Percentiles rank a stretch among this genome's conserved stretches.
Conservation (phyloP, 1,140 invertebrate species). For the Pentalonia nigronervosa region DNA sequence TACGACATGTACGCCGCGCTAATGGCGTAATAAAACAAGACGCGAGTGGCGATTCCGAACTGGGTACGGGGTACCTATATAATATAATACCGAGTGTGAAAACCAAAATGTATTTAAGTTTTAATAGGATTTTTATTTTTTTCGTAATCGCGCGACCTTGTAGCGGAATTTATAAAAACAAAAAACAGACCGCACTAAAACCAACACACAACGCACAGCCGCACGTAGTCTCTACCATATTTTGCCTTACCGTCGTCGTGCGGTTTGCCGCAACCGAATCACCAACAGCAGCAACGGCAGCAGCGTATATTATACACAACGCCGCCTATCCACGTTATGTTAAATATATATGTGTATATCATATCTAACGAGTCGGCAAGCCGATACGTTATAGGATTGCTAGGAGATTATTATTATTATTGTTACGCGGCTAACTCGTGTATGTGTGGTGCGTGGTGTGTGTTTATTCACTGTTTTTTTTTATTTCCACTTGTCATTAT, state of each 20-base stretch:
- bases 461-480: constrained; percentile 28
- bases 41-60: not conserved
- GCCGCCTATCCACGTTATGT: not conserved
- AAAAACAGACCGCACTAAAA: constrained; percentile 43
- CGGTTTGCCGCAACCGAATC: constrained; percentile 10
- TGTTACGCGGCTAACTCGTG: not conserved
- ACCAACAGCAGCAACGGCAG: not conserved
- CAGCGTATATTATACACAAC: not conserved
- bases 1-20: not conserved
- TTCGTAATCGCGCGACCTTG: not conserved
- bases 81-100: constrained; percentile 3
- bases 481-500: not conserved
- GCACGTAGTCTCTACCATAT: not conserved
- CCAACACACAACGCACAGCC: constrained; percentile 12
- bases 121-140: constrained; percentile 14
- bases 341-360: not conserved
- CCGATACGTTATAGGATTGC: constrained; percentile 11
- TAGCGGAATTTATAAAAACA: constrained; percentile 23
- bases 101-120: not conserved
- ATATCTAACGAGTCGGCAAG: constrained; percentile 45
- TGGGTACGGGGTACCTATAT: no score
- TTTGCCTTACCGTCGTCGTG: not conserved
- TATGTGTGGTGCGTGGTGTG: not conserved
- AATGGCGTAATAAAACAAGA: constrained; percentile 45
- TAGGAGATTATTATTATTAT: constrained; percentile 20